Base-by-base conservation (phyloP, 2,888 invertebrate species). In the Belgica antarctica region DNA sequence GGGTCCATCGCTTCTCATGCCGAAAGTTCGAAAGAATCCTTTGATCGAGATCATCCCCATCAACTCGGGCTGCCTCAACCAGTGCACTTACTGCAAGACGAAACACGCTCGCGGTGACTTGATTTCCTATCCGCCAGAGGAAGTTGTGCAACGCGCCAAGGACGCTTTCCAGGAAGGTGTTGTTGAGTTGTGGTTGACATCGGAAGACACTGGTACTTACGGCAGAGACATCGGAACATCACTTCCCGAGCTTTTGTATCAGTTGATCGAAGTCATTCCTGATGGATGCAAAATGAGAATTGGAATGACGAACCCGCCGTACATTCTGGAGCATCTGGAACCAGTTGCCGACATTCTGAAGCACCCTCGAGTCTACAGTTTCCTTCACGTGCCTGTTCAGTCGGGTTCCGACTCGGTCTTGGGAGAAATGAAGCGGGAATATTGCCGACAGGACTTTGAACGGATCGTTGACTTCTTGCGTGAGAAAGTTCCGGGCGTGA, bases 271-370 rank as follows among this genome's bases (percentile, higher is more conserved):
- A 70, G 86, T 87, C 12, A 85, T 90, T 70, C 89, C 90, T 0
- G 81, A 17, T 34, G 88, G 89, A 5, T 91, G 92, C 74, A 85
- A 90, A 79, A 83, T 95, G 75, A 84, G 96, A 62, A 84, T 97
- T 28, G 99, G 98, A 12, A 99, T 98, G 95, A 98, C 97, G 63
- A 98, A 98, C 82, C 98, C 98, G 0, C 98, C 98, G 0, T 99
- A 99, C 78, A 98, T 99, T 71, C 81, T 97, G 71, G 96, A 98
- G 74, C 95, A 98, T 78, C 81, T 98, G 22, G 88, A 90, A 71
- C 92, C 94, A 77, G 91, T 98, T 70, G 89, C 94, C 0, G 86
- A 87, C 76, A 91, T 97, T 73, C 83, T 98, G 78, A 83, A 83
- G 66, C 94, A 96, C 79, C 93, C 94, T 0, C 82, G 90, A 71